A percentile compares a stretch with the other conserved stretches of the same genome.
Evolutionary conservation across 2,888 invertebrate species (phyloP).

Genomic region (Dynastes grantii): DNA sequence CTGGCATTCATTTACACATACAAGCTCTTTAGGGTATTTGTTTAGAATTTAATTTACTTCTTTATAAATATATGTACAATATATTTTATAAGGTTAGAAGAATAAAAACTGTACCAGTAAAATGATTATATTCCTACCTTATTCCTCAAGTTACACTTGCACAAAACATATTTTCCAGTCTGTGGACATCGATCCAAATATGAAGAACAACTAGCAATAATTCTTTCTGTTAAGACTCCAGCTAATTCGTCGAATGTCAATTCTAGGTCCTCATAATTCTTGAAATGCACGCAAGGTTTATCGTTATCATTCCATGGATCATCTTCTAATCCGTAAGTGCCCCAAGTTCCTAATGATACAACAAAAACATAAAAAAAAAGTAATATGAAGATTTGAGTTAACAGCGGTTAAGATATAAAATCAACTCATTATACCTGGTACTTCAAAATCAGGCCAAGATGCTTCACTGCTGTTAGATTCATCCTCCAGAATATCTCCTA

Average conservation of each 20-base stretch:
- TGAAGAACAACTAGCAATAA: constrained; percentile 72
- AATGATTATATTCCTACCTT: constrained; percentile 31
- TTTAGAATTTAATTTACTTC: neutral
- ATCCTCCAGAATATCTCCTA: neutral
- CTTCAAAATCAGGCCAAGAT: constrained; percentile 47
- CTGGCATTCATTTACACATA: constrained; percentile 29
- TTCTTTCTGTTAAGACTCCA: constrained; percentile 73
- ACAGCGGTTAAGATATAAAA: neutral
- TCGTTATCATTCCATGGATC: constrained; percentile 59
- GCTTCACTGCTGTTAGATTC: constrained; percentile 27
- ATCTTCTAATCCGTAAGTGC: constrained; percentile 56
- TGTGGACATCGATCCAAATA: constrained; percentile 74
- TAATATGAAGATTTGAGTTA: constrained; percentile 18
- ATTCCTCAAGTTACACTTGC: constrained; percentile 69
- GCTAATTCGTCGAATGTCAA: constrained; percentile 62
- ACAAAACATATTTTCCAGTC: constrained; percentile 72
- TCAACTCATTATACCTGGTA: constrained; percentile 35
- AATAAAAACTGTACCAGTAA: neutral
- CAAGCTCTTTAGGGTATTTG: constrained; percentile 11
- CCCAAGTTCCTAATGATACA: constrained; percentile 58
- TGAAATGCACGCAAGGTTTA: constrained; percentile 55
- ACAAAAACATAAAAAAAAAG: neutral
- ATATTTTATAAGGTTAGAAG: neutral
- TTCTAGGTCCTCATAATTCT: constrained; percentile 55
- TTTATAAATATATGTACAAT: neutral